Conservation (phyloP, 2,888 invertebrate species). For the Cheilosia scutellata region DNA sequence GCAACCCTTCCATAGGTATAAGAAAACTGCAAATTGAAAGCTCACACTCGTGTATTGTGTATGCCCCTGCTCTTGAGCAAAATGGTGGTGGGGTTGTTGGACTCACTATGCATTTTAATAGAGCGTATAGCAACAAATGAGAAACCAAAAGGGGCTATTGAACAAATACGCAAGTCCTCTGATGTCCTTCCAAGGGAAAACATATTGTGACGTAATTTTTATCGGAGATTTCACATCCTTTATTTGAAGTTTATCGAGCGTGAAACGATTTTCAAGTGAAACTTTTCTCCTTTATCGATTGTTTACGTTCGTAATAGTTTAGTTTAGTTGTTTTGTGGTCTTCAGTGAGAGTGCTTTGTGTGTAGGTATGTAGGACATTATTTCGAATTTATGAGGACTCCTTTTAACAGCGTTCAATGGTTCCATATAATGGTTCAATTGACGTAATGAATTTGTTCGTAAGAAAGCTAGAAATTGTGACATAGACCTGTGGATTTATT, state of each 20-base stretch:
- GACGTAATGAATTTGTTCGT: conserved; percentile 7
- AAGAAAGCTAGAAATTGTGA: background rate
- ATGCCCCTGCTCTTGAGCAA: conserved; percentile 22
- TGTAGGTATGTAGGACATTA: conserved; percentile 6
- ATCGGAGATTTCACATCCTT: conserved; percentile 70
- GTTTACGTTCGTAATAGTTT: conserved; percentile 17
- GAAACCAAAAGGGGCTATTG: background rate
- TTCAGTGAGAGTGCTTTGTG: conserved; percentile 17
- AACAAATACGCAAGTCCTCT: conserved; percentile 23
- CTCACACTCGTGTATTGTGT: conserved; percentile 14
- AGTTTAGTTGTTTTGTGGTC: background rate
- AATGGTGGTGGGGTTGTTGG: too few relatives aligned
- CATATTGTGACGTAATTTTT: conserved; percentile 65
- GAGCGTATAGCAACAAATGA: conserved; percentile 30
- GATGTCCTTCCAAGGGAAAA: conserved; percentile 7
- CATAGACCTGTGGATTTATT: background rate
- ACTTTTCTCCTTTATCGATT: conserved; percentile 34
- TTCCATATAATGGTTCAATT: conserved; percentile 54
- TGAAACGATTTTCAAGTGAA: conserved; percentile 69
- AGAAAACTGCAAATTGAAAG: conserved; percentile 52
- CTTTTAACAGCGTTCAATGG: background rate
- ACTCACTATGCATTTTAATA: background rate
- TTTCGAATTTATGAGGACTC: background rate
- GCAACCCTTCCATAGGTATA: background rate
- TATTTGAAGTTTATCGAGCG: conserved; percentile 71